phyloP scores from a whole-genome alignment of 2,888 invertebrate genomes.

The Rutpela maculata region DNA sequence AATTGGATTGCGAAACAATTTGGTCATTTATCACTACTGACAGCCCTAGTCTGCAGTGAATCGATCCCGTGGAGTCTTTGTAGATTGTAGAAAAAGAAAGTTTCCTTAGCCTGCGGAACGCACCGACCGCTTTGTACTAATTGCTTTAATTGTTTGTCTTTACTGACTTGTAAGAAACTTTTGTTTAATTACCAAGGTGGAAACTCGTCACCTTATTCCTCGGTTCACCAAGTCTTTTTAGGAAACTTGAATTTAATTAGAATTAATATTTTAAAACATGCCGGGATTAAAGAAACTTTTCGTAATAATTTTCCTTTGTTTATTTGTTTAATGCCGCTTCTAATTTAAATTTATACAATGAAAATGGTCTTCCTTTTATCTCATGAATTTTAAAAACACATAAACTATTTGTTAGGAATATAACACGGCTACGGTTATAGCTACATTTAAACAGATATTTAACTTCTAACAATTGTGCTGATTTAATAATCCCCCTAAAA shows the following conservation, averaged over 20 bases:
- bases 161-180: conserved; percentile 49
- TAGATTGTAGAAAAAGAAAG: conserved; percentile 47
- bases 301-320: conserved; percentile 34
- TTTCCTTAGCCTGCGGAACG: conserved; percentile 45
- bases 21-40: conserved; percentile 54
- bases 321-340: conserved; percentile 24
- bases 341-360: conserved; percentile 24
- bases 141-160: conserved; percentile 55
- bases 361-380: conserved; percentile 9
- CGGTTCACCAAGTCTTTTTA: conserved; percentile 33
- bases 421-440: background rate
- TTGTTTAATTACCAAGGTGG: conserved; percentile 54
- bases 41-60: conserved; percentile 49
- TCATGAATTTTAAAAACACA: conserved; percentile 26
- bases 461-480: background rate
- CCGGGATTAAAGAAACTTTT: conserved; percentile 32
- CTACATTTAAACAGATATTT: background rate
- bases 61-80: conserved; percentile 49
- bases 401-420: background rate
- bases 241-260: conserved; percentile 39
- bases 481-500: no score
- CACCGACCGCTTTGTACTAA: conserved; percentile 48
- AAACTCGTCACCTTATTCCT: conserved; percentile 51
- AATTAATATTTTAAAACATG: conserved; percentile 44
- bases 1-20: conserved; percentile 53